A percentile compares a stretch with the other conserved stretches of the same genome.
phyloP scores from a whole-genome alignment of 2,888 invertebrate genomes.

The Drosophila lutescens region DNA sequence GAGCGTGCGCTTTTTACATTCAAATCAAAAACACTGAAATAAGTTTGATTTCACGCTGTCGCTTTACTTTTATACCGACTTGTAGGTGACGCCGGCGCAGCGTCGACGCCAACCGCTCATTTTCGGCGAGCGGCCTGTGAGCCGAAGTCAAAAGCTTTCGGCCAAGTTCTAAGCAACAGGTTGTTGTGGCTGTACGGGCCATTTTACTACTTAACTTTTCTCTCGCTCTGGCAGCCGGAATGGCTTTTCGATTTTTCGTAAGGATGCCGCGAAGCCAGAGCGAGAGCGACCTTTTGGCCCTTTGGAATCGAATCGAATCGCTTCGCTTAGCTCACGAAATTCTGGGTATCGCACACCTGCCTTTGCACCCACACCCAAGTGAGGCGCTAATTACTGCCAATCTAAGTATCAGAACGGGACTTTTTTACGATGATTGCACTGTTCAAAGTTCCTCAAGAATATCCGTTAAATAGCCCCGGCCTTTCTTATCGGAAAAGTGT shows the following conservation, averaged over 20 bases:
- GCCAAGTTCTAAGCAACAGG: conserved; percentile 74
- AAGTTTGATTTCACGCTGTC: conserved; percentile 82
- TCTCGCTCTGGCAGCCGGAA: conserved; percentile 32
- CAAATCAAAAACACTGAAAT: conserved; percentile 84
- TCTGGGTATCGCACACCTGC: conserved; percentile 28
- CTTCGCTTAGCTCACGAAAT: not conserved
- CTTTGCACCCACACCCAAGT: conserved; percentile 61
- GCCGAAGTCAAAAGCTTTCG: conserved; percentile 60
- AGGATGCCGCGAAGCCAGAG: conserved; percentile 49
- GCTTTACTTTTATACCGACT: conserved; percentile 84
- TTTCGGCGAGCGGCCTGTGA: conserved; percentile 57
- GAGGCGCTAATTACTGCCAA: conserved; percentile 48
- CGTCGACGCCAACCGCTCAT: conserved; percentile 21
- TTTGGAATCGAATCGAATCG: conserved; percentile 26
- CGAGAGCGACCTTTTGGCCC: conserved; percentile 13
- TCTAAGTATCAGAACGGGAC: conserved; percentile 16
- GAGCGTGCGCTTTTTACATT: conserved; percentile 73
- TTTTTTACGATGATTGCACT: conserved; percentile 37
- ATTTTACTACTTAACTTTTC: conserved; percentile 11
- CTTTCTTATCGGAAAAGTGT: conserved; percentile 21
- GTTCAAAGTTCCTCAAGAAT: conserved; percentile 61
- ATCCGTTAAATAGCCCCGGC: conserved; percentile 50
- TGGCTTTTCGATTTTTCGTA: not conserved
- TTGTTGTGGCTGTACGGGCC: conserved; percentile 4
- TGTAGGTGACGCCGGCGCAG: conserved; percentile 38